Percentiles rank a stretch among this genome's conserved stretches.
These are phyloP conservation scores for Isichthys henryi DNA, from an alignment of 2,113 vertebrate species.

Conservation along the genomic window DNA sequence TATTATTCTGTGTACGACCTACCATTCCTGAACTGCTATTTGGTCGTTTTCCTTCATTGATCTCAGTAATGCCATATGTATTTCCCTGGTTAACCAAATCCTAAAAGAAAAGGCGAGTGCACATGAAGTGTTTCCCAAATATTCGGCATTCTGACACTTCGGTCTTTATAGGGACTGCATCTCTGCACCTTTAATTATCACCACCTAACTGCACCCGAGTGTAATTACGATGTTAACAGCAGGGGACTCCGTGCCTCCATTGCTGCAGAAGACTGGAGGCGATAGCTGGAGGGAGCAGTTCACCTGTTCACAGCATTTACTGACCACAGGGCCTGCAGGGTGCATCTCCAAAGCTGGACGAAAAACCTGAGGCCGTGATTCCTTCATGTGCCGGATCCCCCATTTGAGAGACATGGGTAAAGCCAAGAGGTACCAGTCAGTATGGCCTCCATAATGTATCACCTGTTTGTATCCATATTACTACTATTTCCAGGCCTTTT, in stretches of 20 bases:
- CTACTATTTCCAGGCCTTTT: neutral
- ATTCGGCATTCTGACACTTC: neutral
- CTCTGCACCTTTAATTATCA: neutral
- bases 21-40: neutral
- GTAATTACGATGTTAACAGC: neutral
- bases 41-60: neutral
- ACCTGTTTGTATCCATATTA: neutral
- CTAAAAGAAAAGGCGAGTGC: neutral
- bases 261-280: neutral
- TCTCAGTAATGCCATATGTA: neutral
- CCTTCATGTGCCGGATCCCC: neutral
- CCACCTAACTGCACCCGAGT: neutral
- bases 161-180: neutral
- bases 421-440: neutral
- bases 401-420: neutral
- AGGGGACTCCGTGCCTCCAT: neutral
- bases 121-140: neutral
- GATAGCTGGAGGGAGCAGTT: neutral
- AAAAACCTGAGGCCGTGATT: neutral
- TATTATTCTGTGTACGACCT: neutral
- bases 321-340: neutral
- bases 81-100: neutral
- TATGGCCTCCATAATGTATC: neutral
- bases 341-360: neutral
- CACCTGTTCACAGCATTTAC: neutral